A percentile compares a stretch with the other conserved stretches of the same genome.
phyloP scores from a whole-genome alignment of 2,113 vertebrate species.

The Pseudopodoces humilis region DNA sequence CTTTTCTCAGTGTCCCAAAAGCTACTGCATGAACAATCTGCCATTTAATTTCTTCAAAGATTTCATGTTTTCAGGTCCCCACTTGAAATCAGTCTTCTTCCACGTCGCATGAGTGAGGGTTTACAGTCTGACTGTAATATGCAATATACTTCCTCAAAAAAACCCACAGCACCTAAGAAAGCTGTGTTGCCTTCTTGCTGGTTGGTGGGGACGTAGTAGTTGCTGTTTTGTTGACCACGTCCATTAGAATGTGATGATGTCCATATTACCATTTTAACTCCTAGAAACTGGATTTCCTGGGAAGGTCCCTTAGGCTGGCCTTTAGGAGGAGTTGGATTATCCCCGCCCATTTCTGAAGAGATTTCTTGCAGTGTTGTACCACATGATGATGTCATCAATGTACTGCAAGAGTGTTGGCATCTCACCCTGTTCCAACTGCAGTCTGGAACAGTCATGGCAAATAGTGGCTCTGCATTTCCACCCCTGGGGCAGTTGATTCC shows the following conservation, averaged over 20 bases:
- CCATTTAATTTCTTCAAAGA: neutral
- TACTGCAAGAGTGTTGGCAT: neutral
- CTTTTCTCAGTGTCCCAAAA: neutral
- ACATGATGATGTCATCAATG: neutral
- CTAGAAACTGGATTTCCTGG: neutral
- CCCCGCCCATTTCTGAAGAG: neutral
- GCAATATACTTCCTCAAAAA: neutral
- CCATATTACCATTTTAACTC: neutral
- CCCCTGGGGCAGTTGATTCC: fast-evolving
- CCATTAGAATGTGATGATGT: neutral
- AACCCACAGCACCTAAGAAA: too few species aligned
- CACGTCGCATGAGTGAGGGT: neutral
- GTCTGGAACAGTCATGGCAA: neutral
- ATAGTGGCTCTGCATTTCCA: neutral
- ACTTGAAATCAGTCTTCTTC: neutral
- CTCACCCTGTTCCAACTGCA: neutral
- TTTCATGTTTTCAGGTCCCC: neutral
- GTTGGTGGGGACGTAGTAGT: neutral
- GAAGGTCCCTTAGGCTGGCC: neutral
- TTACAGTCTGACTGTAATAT: neutral
- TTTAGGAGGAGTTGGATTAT: neutral
- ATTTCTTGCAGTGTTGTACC: neutral
- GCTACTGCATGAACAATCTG: neutral
- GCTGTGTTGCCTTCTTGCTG: neutral
- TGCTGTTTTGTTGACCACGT: neutral